These are phyloP conservation scores for Rhyacophila evoluta DNA, from an alignment of 2,888 invertebrate genomes.

Conservation along the genomic window DNA sequence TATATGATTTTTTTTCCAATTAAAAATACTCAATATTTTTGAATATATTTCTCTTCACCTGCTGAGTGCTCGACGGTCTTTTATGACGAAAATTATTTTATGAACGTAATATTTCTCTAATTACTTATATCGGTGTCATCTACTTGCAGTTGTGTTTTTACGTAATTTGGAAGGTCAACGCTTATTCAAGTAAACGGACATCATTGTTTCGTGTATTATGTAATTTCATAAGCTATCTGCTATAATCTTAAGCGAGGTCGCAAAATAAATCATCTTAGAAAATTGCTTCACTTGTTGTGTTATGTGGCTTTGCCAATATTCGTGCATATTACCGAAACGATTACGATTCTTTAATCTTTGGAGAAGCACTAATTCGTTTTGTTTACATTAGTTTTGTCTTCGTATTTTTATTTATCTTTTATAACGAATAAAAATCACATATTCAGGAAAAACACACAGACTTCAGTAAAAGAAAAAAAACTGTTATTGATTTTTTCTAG, in stretches of 20 bases:
- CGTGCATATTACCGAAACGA: not conserved
- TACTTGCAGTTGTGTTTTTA: not conserved
- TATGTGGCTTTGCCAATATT: not conserved
- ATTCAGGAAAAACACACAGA: not conserved
- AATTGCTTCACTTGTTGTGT: not conserved
- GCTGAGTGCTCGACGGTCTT: no score
- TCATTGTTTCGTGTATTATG: slow-evolving; percentile 25
- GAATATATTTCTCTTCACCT: no score
- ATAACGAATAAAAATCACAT: no score
- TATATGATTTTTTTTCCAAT: no score
- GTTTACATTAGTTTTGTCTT: not conserved
- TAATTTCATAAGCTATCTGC: slow-evolving; percentile 17
- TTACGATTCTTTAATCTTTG: not conserved
- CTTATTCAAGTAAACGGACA: not conserved
- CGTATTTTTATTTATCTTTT: no score
- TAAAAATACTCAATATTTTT: no score
- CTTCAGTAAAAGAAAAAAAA: not conserved
- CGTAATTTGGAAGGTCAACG: slow-evolving; percentile 25
- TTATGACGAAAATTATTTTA: not conserved
- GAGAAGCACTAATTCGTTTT: not conserved
- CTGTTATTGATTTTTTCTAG: not conserved
- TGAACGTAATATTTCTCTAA: not conserved
- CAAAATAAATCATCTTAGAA: slow-evolving; percentile 14
- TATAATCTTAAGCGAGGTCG: slow-evolving; percentile 6
- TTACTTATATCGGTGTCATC: slow-evolving; percentile 6